Base-by-base conservation (phyloP, 2,797 vertebrate genomes). In the Mormyrops attenuatus region DNA sequence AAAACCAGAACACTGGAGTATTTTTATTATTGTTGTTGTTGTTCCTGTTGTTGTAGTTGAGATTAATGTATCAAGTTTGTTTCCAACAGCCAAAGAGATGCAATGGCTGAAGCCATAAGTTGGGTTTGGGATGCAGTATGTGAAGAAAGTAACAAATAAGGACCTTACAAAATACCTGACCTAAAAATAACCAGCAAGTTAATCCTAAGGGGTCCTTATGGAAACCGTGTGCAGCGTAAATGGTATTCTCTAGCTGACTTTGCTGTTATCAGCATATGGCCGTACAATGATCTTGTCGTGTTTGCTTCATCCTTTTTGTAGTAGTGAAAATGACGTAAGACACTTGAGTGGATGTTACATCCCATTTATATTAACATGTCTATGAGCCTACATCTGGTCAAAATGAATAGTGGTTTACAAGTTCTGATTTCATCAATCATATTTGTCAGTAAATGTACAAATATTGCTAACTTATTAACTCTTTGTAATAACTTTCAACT, bases 51-150 rank as follows among this genome's bases (percentile, higher is more conserved):
- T 66, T 89, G 82, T 57, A 26, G n/a, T 60, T 89, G 13, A 60
- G 57, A 63, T 87, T 60, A 85, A 30, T 7, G 53, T 60, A 63
- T 85, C 82, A 22, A 57, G 38, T 84, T 92, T 88, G 44, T 92
- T 89, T 91, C 73, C 89, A 92, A 89, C 93, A 94, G 93, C 93
- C 93, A 94, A 92, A 94, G 91, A 95, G 88, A 92, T 88, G 88
- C 8, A 34, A 49, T 90, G 91, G 92, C 91, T 92, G 89, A 92
- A 92, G 87, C 89, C 91, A 89, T 90, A 90, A 88, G 90, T 90
- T 89, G 89, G 90, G 92, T 90, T 50, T 88, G 85, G n/a, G 60
- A 88, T 88, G 55, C 90, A 89, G 92, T 87, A 86, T 89, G 60
- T 90, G 87, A 89, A 52, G 60, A 34, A 15, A 6, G 55, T 66